A percentile compares a stretch with the other conserved stretches of the same genome.
Conservation (phyloP, 2,797 vertebrate genomes). For the Brotogeris chrysoptera region DNA sequence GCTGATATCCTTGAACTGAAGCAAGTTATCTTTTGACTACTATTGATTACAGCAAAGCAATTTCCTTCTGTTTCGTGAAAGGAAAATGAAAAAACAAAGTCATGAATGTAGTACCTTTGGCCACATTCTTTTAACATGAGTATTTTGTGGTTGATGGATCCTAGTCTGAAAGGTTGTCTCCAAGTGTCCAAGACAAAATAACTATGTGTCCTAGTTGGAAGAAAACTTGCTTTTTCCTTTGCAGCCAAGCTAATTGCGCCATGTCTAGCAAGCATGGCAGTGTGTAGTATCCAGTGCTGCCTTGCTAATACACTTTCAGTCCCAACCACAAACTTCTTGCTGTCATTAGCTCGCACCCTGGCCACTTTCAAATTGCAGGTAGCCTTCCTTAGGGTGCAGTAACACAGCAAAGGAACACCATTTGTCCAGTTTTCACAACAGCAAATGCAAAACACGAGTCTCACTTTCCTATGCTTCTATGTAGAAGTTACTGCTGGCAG, state of each 20-base stretch:
- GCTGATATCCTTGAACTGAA: background rate
- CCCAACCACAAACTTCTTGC: background rate
- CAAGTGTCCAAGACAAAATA: slow-evolving; percentile 52
- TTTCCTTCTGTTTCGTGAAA: slow-evolving; percentile 18
- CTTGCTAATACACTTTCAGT: background rate
- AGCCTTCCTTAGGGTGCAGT: background rate
- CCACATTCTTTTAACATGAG: slow-evolving; percentile 55
- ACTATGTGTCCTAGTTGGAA: slow-evolving; percentile 49
- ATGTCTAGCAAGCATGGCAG: background rate
- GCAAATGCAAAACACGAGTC: background rate
- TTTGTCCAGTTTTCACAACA: background rate
- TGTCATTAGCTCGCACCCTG: background rate
- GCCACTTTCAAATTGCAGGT: background rate
- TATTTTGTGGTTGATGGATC: slow-evolving; percentile 56
- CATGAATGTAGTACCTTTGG: background rate
- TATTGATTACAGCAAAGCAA: slow-evolving; percentile 10
- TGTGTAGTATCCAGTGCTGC: background rate
- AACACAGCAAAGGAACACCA: background rate
- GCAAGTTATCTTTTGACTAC: background rate
- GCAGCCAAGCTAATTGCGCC: background rate
- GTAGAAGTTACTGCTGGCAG: background rate
- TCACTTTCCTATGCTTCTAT: background rate
- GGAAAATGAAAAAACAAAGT: background rate
- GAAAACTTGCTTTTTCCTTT: slow-evolving; percentile 16
- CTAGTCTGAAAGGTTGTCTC: slow-evolving; percentile 29